A percentile compares a stretch with the other conserved stretches of the same genome.
phyloP scores from a whole-genome alignment of 2,888 invertebrate species.

The Synergus laeviventris region DNA sequence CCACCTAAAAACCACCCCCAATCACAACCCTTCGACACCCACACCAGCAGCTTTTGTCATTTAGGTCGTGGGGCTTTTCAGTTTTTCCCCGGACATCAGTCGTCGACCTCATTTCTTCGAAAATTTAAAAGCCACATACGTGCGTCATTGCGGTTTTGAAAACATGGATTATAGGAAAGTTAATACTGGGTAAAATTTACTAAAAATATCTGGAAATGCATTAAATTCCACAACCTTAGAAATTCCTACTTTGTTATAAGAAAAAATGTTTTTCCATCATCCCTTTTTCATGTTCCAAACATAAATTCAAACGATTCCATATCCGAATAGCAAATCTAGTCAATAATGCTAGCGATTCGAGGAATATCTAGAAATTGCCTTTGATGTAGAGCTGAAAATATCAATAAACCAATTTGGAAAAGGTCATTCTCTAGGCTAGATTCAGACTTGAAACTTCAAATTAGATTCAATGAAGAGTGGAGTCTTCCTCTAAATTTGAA shows the following conservation, averaged over 20 bases:
- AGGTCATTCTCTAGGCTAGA: not conserved
- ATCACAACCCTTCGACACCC: not conserved
- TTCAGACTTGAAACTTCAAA: not conserved
- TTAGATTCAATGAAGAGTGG: not conserved
- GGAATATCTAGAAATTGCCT: too few relatives aligned
- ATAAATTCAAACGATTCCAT: too few relatives aligned
- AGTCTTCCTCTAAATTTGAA: slow-evolving; percentile 10
- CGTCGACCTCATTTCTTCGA: slow-evolving; percentile 33
- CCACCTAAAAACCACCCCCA: not conserved
- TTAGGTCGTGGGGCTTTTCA: slow-evolving; percentile 29
- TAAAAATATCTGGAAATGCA: too few relatives aligned
- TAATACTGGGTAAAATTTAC: not conserved
- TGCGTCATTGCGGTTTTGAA: slow-evolving; percentile 17
- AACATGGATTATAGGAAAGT: not conserved
- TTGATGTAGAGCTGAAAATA: not conserved
- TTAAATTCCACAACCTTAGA: too few relatives aligned
- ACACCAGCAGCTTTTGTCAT: not conserved
- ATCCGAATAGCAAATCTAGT: too few relatives aligned
- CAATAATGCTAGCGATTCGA: too few relatives aligned
- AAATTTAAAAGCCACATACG: not conserved
- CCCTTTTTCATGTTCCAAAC: too few relatives aligned
- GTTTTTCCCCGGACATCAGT: not conserved
- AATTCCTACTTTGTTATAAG: too few relatives aligned
- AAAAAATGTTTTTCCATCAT: too few relatives aligned
- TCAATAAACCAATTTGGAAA: not conserved